Base-by-base conservation (phyloP, 2,797 vertebrate genomes). In the Rallus crepitans region DNA sequence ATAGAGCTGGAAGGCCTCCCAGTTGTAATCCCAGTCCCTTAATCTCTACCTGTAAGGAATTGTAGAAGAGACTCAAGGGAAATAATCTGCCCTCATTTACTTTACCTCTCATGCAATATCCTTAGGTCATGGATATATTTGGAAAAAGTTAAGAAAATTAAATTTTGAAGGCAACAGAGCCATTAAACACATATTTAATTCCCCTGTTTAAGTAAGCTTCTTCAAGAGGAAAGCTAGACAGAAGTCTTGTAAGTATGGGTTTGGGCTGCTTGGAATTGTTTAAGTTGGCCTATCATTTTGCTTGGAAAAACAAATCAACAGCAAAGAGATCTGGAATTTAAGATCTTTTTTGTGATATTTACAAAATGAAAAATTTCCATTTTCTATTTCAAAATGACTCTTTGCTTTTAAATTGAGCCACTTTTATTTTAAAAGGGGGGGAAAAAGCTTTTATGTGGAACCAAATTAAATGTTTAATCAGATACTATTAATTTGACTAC, bases 381-480 rank as follows among this genome's bases (percentile, higher is more conserved):
- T 90, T 79, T 64, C 25, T 71, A 28, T 35, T 83, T 91, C 25
- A 69, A 13, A 92, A 81, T 64, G 9, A 65, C 50, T 71, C 40
- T 71, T 73, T 94, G 64, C 53, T 89, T 95, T 93, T 71, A 87
- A 95, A 90, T 82, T 39, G 7, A 84, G 21, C 18, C 4, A 39
- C 33, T 23, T 35, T 76, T 23, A 50, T 82, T 89, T 92, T 68
- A 79, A 66, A 89, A 88, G 28, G 30, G 21, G 21, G 27, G 16
- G 12, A 55, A 77, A 72, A 52, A 72, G 7, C 31, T 69, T 81
- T 93, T 57, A 28, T 55, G 11, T 50, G 37, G 24, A 94, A 28
- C 59, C 55, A 84, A 91, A 79, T 82, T 9, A 87, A 92, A 72
- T 12, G 84, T 92, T 39, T 59, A 79, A 65, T 79, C 40, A 84